Percentiles rank a stretch among this genome's conserved stretches.
Evolutionary conservation across 2,797 vertebrate genomes (phyloP).

Genomic region (Micropoecilia bifurca): DNA sequence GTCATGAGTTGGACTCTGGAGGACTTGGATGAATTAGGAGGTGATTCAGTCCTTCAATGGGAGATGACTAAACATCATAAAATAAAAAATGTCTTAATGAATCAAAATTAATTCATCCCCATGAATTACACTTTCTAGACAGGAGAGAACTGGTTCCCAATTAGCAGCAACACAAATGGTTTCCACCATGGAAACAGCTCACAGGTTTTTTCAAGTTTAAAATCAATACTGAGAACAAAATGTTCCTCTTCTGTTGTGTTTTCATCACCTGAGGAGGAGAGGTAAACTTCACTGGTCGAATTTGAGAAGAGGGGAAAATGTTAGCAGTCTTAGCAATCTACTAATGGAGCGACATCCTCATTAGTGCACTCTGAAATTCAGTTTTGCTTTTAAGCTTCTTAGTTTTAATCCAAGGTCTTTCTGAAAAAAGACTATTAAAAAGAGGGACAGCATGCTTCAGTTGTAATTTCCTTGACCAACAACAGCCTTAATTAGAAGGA

Average conservation of each 20-base stretch:
- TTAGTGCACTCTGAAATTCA: background rate
- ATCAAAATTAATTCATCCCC: background rate
- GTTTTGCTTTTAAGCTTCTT: background rate
- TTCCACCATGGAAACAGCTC: background rate
- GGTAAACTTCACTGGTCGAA: background rate
- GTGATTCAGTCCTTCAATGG: no score
- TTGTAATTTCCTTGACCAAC: background rate
- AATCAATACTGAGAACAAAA: background rate
- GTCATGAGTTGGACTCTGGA: background rate
- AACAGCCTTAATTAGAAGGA: background rate
- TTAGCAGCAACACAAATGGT: background rate
- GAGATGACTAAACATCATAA: background rate
- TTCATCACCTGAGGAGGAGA: background rate
- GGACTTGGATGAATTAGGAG: background rate
- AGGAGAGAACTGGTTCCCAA: background rate
- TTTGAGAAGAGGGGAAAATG: background rate
- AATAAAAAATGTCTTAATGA: background rate
- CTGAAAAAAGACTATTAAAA: background rate
- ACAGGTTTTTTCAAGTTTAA: background rate
- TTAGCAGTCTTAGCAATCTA: background rate
- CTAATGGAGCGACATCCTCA: background rate
- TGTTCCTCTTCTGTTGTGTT: background rate
- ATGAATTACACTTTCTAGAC: background rate
- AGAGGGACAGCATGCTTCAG: background rate
- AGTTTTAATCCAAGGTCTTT: background rate